phyloP scores from a whole-genome alignment of 2,888 invertebrate genomes.

The Salticus scenicus region DNA sequence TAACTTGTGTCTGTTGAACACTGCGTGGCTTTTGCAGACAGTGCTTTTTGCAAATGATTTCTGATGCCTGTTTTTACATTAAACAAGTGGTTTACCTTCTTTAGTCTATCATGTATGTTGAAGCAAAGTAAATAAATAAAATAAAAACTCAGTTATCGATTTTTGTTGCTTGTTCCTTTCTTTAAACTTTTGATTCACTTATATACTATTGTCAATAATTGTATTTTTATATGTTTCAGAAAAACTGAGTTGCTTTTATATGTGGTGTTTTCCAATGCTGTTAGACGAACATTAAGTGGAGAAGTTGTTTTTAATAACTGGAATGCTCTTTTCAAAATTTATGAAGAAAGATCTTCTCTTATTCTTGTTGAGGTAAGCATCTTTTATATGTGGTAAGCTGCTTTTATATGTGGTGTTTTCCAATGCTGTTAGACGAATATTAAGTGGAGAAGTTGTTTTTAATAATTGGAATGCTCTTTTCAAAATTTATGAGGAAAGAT shows the following conservation, averaged over 20 bases:
- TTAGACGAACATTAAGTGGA: slow-evolving; percentile 52
- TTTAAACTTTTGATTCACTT: too few relatives aligned
- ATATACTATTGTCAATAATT: too few relatives aligned
- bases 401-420: slow-evolving; percentile 53
- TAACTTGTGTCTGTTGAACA: too few relatives aligned
- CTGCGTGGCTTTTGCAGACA: too few relatives aligned
- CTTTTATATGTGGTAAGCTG: too few relatives aligned
- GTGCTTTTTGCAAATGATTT: too few relatives aligned
- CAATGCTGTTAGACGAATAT: slow-evolving; percentile 52
- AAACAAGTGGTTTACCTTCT: too few relatives aligned
- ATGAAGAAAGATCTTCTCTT: slow-evolving; percentile 59
- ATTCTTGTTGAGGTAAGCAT: slow-evolving; percentile 52
- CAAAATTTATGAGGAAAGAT: slow-evolving; percentile 53
- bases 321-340: slow-evolving; percentile 40
- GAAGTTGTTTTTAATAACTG: slow-evolving; percentile 58
- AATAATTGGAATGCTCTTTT: slow-evolving; percentile 53
- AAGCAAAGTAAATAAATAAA: too few relatives aligned
- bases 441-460: slow-evolving; percentile 55
- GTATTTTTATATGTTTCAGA: slow-evolving; percentile 29
- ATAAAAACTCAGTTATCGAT: too few relatives aligned
- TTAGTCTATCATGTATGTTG: too few relatives aligned
- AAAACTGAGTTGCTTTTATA: slow-evolving; percentile 49
- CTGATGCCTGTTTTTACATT: too few relatives aligned
- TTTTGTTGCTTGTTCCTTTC: too few relatives aligned
- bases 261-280: slow-evolving; percentile 54